Evolutionary conservation across 2,797 vertebrate genomes (phyloP).

Genomic region (Syndactyla subalaris): DNA sequence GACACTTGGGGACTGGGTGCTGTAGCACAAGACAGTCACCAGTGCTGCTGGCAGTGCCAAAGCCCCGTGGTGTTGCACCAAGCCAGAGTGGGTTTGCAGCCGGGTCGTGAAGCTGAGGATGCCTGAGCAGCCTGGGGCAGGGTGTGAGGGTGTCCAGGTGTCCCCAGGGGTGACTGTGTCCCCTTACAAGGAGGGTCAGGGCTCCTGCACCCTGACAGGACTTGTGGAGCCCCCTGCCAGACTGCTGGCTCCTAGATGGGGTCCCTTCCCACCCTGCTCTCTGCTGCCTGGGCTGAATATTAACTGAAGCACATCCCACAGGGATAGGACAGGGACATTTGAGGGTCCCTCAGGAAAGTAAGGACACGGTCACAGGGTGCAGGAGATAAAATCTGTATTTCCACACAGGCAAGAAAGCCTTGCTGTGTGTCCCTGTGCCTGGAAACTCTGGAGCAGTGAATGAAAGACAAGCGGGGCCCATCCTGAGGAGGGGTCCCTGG

Average conservation of each 20-base stretch:
- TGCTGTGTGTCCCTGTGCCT: background rate
- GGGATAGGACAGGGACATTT: background rate
- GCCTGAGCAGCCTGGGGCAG: background rate
- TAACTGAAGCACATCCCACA: background rate
- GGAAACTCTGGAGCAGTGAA: background rate
- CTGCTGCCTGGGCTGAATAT: background rate
- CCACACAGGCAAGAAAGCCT: background rate
- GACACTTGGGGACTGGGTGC: background rate
- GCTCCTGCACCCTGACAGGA: background rate
- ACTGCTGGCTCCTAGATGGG: fast-evolving
- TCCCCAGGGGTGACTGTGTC: background rate
- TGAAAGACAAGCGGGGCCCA: background rate
- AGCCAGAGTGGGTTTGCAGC: background rate
- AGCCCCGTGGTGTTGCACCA: fast-evolving
- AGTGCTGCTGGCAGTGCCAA: background rate
- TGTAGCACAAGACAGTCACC: background rate
- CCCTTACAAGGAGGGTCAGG: background rate
- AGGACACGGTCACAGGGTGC: background rate
- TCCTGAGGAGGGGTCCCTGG: background rate
- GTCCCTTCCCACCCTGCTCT: background rate
- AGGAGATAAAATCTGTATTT: background rate
- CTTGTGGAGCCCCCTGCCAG: background rate
- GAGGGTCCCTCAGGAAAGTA: background rate
- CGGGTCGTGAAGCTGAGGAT: background rate
- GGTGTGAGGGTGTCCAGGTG: background rate